Evolutionary conservation across 2,888 invertebrate genomes (phyloP).

Genomic region (Scaptomyza flava): DNA sequence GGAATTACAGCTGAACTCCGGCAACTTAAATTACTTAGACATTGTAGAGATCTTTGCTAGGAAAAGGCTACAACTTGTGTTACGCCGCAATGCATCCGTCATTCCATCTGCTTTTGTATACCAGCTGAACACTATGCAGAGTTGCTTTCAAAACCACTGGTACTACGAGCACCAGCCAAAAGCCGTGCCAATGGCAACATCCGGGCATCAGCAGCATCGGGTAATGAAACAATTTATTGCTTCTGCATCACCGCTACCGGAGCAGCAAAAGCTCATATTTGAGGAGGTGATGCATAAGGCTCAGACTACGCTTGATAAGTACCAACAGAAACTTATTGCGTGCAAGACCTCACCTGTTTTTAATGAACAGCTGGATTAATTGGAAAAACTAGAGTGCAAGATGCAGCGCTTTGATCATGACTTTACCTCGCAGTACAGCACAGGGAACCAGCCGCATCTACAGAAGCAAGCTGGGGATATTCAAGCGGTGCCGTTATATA

Average conservation of each 20-base stretch:
- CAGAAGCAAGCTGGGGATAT: slow-evolving; percentile 17
- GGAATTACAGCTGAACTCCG: slow-evolving; percentile 36
- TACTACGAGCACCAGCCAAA: slow-evolving; percentile 50
- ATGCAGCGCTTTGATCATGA: slow-evolving; percentile 6
- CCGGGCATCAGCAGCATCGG: neutral
- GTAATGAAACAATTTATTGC: slow-evolving; percentile 2
- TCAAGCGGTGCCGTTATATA: slow-evolving; percentile 2
- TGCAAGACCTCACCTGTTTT: slow-evolving; percentile 29
- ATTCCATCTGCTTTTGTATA: slow-evolving; percentile 78
- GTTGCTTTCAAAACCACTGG: slow-evolving; percentile 40
- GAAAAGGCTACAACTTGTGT: slow-evolving; percentile 51
- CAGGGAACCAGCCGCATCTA: slow-evolving; percentile 1
- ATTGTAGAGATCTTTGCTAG: slow-evolving; percentile 74
- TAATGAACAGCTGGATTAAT: slow-evolving; percentile 19
- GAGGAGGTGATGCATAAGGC: slow-evolving; percentile 44
- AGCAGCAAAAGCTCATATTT: slow-evolving; percentile 14
- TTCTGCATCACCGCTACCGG: neutral
- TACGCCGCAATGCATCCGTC: slow-evolving; percentile 20
- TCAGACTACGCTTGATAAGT: slow-evolving; percentile 29
- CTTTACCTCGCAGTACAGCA: neutral
- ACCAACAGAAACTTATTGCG: slow-evolving; percentile 1
- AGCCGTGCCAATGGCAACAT: neutral
- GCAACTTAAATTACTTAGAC: slow-evolving; percentile 69
- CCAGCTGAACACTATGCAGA: slow-evolving; percentile 22
- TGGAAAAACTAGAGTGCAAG: slow-evolving; percentile 25